phyloP scores from a whole-genome alignment of 2,888 invertebrate genomes.

The Cataglyphis albicans region DNA sequence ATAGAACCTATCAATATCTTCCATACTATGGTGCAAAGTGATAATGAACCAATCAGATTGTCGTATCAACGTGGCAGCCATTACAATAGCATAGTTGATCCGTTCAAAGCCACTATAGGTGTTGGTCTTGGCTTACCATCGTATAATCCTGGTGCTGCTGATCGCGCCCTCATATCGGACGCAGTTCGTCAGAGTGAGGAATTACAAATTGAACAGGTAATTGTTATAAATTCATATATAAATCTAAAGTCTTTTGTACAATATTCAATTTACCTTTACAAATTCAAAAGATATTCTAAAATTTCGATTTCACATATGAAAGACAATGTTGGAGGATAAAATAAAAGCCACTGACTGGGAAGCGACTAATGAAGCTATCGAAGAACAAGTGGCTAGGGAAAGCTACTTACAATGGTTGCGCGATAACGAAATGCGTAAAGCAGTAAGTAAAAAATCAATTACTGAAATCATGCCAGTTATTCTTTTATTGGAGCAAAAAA shows the following conservation, averaged over 20 bases:
- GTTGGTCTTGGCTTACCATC: conserved; percentile 94
- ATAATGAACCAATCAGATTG: conserved; percentile 92
- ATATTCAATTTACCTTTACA: background rate
- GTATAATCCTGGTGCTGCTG: conserved; percentile 91
- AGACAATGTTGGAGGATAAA: conserved; percentile 97
- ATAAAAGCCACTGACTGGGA: conserved; percentile 96
- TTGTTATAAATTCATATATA: background rate
- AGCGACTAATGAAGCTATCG: conserved; percentile 95
- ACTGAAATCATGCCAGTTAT: conserved; percentile 11
- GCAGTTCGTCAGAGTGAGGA: conserved; percentile 93
- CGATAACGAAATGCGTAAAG: conserved; percentile 88
- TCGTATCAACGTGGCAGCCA: conserved; percentile 95
- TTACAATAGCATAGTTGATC: conserved; percentile 95
- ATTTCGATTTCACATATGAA: background rate
- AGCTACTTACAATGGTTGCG: conserved; percentile 93
- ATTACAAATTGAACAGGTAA: conserved; percentile 92
- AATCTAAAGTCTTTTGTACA: background rate
- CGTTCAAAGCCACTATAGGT: conserved; percentile 93
- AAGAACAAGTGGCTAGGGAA: conserved; percentile 94
- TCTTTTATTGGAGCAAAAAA: conserved; percentile 43
- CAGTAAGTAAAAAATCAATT: conserved; percentile 79
- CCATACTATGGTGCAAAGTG: conserved; percentile 91
- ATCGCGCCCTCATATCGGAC: conserved; percentile 90
- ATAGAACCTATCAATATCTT: conserved; percentile 95
- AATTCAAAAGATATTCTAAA: conserved; percentile 18